Conservation (phyloP, 1,140 invertebrate species). For the Diachasma alloeum region DNA sequence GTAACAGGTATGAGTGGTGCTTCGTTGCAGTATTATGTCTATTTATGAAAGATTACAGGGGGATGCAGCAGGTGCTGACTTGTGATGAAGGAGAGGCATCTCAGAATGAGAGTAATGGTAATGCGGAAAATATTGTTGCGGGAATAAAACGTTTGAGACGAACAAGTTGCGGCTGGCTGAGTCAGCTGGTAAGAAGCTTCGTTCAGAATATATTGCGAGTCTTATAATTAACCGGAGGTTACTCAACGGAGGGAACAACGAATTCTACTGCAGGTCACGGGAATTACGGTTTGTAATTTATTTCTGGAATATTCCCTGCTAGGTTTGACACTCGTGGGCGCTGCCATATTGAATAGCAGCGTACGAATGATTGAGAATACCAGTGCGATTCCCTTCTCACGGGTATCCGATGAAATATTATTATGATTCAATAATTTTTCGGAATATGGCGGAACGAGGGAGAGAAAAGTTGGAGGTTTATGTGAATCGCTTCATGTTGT, state of each 20-base stretch:
- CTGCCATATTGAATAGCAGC: too few relatives aligned
- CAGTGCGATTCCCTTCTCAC: too few relatives aligned
- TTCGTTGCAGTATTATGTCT: not conserved
- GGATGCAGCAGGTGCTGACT: not conserved
- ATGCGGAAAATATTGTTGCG: not conserved
- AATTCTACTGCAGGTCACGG: not conserved
- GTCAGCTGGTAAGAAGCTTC: not conserved
- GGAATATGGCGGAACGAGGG: too few relatives aligned
- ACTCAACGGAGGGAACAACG: not conserved
- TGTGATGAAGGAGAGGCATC: not conserved
- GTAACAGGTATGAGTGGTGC: not conserved
- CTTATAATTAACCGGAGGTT: constrained; percentile 15
- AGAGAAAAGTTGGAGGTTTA: too few relatives aligned
- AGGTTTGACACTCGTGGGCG: not conserved
- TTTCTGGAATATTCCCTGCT: not conserved
- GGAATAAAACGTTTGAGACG: not conserved
- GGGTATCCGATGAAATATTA: too few relatives aligned
- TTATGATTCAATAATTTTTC: too few relatives aligned
- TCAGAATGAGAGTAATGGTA: constrained; percentile 1
- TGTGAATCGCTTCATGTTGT: too few relatives aligned
- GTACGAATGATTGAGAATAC: too few relatives aligned
- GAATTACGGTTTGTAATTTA: not conserved
- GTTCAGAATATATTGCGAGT: not conserved
- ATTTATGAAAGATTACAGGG: not conserved
- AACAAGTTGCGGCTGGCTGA: not conserved